phyloP scores from a whole-genome alignment of 2,113 vertebrate species.

The Poeciliopsis prolifica region DNA sequence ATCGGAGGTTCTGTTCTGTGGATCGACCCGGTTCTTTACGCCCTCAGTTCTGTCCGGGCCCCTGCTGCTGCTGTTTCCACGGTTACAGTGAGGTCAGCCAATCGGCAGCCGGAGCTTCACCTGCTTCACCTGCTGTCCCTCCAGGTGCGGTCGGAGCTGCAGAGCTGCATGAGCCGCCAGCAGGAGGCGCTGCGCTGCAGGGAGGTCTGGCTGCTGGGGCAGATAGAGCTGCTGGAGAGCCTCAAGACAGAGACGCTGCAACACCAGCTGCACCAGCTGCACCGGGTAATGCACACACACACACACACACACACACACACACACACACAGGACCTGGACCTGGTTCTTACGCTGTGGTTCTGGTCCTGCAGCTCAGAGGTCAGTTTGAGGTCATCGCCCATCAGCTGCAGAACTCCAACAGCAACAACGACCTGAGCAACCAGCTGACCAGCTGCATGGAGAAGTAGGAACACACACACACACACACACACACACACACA shows the following conservation, averaged over 20 bases:
- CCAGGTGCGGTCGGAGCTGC: conserved; percentile 90
- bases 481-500: no score
- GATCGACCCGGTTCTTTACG: no score
- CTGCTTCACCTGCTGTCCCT: no score
- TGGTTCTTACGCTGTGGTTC: background rate
- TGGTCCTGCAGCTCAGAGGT: conserved; percentile 73
- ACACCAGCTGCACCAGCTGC: conserved; percentile 89
- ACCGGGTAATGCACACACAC: conserved; percentile 77
- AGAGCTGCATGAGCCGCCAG: conserved; percentile 92
- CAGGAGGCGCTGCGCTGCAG: conserved; percentile 93
- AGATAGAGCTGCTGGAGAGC: conserved; percentile 91
- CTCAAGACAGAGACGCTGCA: conserved; percentile 91
- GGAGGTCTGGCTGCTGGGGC: conserved; percentile 91
- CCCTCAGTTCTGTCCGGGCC: no score
- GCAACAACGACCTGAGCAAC: conserved; percentile 83
- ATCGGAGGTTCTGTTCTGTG: background rate
- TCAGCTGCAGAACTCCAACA: conserved; percentile 86
- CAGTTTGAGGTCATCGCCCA: conserved; percentile 91
- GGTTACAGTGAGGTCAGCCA: no score
- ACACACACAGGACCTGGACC: no score
- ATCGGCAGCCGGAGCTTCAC: no score
- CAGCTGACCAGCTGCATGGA: conserved; percentile 91
- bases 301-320: no score
- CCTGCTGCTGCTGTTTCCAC: no score
- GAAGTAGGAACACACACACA: conserved; percentile 77